phyloP scores from a whole-genome alignment of 2,888 invertebrate species.

The Andrena praecox region DNA sequence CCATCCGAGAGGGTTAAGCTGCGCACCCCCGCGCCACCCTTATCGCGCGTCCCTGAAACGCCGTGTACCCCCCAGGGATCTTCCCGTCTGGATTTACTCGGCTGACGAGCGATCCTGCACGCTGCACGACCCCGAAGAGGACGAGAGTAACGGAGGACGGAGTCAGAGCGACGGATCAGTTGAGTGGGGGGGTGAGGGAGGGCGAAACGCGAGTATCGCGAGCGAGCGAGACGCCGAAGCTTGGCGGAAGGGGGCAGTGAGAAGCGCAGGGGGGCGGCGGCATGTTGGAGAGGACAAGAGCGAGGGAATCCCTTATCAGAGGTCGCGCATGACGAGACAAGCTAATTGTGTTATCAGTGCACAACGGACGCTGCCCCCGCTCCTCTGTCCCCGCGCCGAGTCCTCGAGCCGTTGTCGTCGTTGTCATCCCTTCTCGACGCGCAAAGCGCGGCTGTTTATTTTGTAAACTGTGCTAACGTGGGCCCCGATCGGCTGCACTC shows the following conservation, averaged over 20 bases:
- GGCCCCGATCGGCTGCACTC: slow-evolving; percentile 6
- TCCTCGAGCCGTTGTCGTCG: slow-evolving; percentile 17
- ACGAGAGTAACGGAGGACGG: slow-evolving; percentile 21
- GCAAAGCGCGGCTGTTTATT: slow-evolving; percentile 59
- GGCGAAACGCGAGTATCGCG: no score
- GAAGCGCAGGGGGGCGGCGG: slow-evolving; percentile 9
- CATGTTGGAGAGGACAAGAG: slow-evolving; percentile 42
- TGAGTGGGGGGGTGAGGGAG: no score
- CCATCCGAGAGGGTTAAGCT: slow-evolving; percentile 75
- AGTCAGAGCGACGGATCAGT: no score
- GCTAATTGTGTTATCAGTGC: slow-evolving; percentile 80
- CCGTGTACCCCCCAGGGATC: slow-evolving; percentile 70
- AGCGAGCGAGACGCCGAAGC: no score
- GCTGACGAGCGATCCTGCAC: slow-evolving; percentile 63
- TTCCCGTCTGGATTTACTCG: slow-evolving; percentile 70
- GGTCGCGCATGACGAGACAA: slow-evolving; percentile 80
- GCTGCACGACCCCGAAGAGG: slow-evolving; percentile 36
- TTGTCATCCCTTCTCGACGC: slow-evolving; percentile 36
- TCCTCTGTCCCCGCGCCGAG: slow-evolving; percentile 27
- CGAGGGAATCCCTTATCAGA: slow-evolving; percentile 76
- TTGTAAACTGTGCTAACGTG: slow-evolving; percentile 64
- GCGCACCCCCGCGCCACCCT: slow-evolving; percentile 61
- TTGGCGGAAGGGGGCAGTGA: background rate
- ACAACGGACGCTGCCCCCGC: slow-evolving; percentile 70
- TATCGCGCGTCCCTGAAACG: slow-evolving; percentile 74